A percentile compares a stretch with the other conserved stretches of the same genome.
phyloP scores from a whole-genome alignment of 2,797 vertebrate genomes.

The Rhinichthys osculus region DNA sequence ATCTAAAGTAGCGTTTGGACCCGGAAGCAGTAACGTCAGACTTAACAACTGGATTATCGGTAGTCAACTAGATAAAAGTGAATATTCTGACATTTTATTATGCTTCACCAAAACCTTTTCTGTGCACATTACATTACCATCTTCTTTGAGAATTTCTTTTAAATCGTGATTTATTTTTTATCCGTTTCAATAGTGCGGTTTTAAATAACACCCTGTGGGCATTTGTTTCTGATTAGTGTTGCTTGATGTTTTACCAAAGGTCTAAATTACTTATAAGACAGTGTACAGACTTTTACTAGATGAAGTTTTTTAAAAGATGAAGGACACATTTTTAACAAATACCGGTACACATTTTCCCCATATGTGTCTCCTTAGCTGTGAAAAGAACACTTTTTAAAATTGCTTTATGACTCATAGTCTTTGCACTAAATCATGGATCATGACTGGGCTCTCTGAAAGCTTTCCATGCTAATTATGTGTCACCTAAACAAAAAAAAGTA shows the following conservation, averaged over 20 bases:
- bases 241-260: constrained; percentile 51
- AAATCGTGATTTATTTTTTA: background rate
- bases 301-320: constrained; percentile 29
- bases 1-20: background rate
- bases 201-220: constrained; percentile 9
- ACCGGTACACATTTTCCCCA: background rate
- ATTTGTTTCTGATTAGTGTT: constrained; percentile 23
- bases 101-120: constrained; percentile 26
- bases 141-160: background rate
- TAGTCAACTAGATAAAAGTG: background rate
- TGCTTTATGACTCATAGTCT: constrained; percentile 37
- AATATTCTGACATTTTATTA: background rate
- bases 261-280: constrained; percentile 26
- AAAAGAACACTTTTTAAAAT: constrained; percentile 28
- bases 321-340: constrained; percentile 4
- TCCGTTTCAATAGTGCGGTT: background rate
- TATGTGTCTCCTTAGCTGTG: background rate
- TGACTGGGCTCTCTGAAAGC: background rate
- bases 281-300: constrained; percentile 19
- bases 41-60: background rate
- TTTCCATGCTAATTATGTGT: constrained; percentile 31
- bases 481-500: constrained; percentile 28
- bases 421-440: constrained; percentile 60
- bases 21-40: background rate
- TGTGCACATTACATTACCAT: constrained; percentile 4